Evolutionary conservation across 2,797 vertebrate genomes (phyloP).

Genomic region (Acanthurus tractus): DNA sequence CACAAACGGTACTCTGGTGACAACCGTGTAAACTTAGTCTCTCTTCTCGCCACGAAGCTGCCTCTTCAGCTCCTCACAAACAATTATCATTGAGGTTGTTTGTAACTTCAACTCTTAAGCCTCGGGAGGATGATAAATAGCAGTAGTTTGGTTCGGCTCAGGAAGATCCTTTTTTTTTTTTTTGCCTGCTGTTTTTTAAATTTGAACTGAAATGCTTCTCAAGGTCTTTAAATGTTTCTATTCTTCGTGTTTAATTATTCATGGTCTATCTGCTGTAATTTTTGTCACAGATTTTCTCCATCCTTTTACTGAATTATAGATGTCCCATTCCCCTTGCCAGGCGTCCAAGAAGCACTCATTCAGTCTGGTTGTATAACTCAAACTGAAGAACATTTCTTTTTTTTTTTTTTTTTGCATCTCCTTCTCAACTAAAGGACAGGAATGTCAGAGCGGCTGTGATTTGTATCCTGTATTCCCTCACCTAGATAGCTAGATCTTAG

Average conservation of each 20-base stretch:
- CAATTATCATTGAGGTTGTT: conserved; percentile 62
- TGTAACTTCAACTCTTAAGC: conserved; percentile 47
- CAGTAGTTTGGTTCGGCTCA: conserved; percentile 51
- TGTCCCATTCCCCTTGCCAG: conserved; percentile 66
- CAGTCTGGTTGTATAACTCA: conserved; percentile 77
- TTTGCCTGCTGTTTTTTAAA: conserved; percentile 53
- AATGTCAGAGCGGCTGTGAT: conserved; percentile 63
- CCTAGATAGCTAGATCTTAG: conserved; percentile 61
- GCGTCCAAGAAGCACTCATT: conserved; percentile 74
- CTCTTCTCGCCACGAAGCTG: conserved; percentile 28
- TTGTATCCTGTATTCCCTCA: conserved; percentile 59
- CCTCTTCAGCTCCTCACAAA: conserved; percentile 54
- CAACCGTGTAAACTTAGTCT: conserved; percentile 32
- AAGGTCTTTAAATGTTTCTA: conserved; percentile 83
- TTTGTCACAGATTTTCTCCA: conserved; percentile 81
- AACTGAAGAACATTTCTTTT: conserved; percentile 49
- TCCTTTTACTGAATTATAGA: conserved; percentile 85
- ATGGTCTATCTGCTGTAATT: conserved; percentile 83
- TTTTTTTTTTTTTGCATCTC: conserved; percentile 54
- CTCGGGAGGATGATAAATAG: conserved; percentile 60
- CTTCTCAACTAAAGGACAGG: conserved; percentile 65
- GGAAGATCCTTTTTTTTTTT: conserved; percentile 30
- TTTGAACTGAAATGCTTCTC: conserved; percentile 73
- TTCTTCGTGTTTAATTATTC: conserved; percentile 81
- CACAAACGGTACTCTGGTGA: conserved; percentile 52